These are phyloP conservation scores for Parnassius smintheus DNA, from an alignment of 2,888 invertebrate species.

Conservation along the genomic window DNA sequence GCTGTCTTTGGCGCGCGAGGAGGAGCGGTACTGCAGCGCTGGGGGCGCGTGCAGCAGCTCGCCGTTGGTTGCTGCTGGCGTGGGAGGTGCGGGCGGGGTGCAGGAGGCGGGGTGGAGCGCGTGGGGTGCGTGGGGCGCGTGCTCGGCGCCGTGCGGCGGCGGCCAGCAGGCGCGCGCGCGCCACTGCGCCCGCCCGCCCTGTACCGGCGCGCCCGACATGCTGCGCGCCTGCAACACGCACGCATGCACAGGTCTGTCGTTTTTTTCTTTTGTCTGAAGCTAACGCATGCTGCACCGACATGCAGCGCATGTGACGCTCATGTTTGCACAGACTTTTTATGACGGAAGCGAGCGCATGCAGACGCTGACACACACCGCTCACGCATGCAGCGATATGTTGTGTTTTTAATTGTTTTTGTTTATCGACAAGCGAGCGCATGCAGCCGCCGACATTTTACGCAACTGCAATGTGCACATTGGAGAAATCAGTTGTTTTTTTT, in stretches of 20 bases:
- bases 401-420: too few relatives aligned
- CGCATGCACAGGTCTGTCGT: slow-evolving; percentile 81
- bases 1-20: slow-evolving; percentile 87
- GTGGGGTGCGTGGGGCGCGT: slow-evolving; percentile 62
- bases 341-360: too few relatives aligned
- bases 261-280: too few relatives aligned
- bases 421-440: too few relatives aligned
- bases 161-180: slow-evolving; percentile 85
- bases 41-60: slow-evolving; percentile 83
- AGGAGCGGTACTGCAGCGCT: slow-evolving; percentile 87
- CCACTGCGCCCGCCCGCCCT: slow-evolving; percentile 74
- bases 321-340: too few relatives aligned
- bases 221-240: slow-evolving; percentile 88
- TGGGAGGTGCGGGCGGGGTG: slow-evolving; percentile 37
- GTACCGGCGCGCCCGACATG: slow-evolving; percentile 81
- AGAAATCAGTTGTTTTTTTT: too few relatives aligned
- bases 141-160: slow-evolving; percentile 64
- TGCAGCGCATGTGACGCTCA: too few relatives aligned
- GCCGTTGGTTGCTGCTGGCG: slow-evolving; percentile 32
- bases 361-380: too few relatives aligned
- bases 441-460: too few relatives aligned
- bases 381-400: too few relatives aligned
- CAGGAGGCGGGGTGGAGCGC: slow-evolving; percentile 49
- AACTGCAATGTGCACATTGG: too few relatives aligned
- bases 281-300: too few relatives aligned